These are phyloP conservation scores for Margarornis squamiger DNA, from an alignment of 2,797 vertebrate species.

Conservation along the genomic window DNA sequence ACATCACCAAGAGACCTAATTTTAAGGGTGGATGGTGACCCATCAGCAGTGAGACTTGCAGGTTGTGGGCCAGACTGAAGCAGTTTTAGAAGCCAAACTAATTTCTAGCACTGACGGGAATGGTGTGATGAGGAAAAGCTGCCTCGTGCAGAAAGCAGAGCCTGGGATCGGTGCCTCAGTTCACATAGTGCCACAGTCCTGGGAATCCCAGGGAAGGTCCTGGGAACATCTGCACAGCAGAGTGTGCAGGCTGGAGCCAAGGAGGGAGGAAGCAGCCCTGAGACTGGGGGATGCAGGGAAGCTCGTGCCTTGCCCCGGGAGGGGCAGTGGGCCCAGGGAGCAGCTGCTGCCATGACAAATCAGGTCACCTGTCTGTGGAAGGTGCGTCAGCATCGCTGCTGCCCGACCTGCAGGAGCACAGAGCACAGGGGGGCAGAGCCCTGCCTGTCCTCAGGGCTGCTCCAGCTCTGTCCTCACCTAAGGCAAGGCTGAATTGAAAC, in stretches of 20 bases:
- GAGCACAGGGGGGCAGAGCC: neutral
- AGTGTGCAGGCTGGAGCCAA: neutral
- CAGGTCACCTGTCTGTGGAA: neutral
- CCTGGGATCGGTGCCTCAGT: neutral
- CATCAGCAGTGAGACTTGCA: neutral
- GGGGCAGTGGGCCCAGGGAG: neutral
- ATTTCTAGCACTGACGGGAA: neutral
- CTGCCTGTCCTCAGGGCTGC: neutral
- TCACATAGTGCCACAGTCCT: accelerated
- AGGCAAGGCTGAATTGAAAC: neutral
- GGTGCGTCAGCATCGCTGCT: accelerated
- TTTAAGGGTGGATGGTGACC: neutral
- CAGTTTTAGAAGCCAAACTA: neutral
- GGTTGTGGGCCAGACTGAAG: neutral
- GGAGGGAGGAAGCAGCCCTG: neutral
- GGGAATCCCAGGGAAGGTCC: neutral
- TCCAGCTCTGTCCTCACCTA: neutral
- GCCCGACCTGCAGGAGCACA: neutral
- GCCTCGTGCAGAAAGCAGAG: neutral
- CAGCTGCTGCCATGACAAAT: neutral
- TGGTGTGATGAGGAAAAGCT: neutral
- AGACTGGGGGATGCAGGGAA: neutral
- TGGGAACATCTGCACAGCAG: neutral
- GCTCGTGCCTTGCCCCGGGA: neutral
- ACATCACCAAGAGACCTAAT: slow-evolving; percentile 1